Evolutionary conservation across 1,140 invertebrate species (phyloP), one percentile per base, ranked within the genome.

Genomic region (Microplitis demolitor): DNA sequence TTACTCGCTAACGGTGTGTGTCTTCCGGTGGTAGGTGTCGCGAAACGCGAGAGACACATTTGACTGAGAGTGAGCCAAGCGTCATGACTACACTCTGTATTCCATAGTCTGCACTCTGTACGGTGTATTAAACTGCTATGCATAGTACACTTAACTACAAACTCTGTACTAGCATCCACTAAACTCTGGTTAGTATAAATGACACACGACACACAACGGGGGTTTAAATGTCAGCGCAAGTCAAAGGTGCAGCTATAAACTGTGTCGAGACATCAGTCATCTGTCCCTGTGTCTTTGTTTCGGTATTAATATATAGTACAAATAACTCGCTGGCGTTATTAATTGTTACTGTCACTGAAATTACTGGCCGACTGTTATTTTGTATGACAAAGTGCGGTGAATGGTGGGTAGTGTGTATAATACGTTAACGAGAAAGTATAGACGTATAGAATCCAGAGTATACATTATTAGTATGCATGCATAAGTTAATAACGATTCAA

Each of bases 61-160:
- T 56, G 63, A 71, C 39, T 74, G 73, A 71, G 54, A 11, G 39
- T 33, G 64, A 14, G 69, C 73, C 69, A 74, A 70, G 64, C 63
- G 24, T 60, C 51, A 60, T 45, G 39, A 45, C 39, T 45, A 11
- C 39, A 45, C 39, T 45, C 39, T 45, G 2, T 45, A 45, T 3
- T 11, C 6, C 6, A 45, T 45, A 45, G 8, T 45, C 0, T 45
- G 8, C 2, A 45, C 2, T 24, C 24, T 24, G 24, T 24, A 24
- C 24, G 24, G 24, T 24, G 24, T 24, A 24, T 24, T 24, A 24
- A 24, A 24, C 24, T 24, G 24, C 24, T 24, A 45, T 11, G 11
- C 11, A 45, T 45, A 45, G 39, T 45, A 45, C 39, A 45, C 5
- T 45, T 45, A 45, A 45, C 39, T 45, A 11, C 39, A 45, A 45